Evolutionary conservation across 2,797 vertebrate genomes (phyloP), one percentile per base, ranked within the genome.

Genomic region (Malurus splendens): DNA sequence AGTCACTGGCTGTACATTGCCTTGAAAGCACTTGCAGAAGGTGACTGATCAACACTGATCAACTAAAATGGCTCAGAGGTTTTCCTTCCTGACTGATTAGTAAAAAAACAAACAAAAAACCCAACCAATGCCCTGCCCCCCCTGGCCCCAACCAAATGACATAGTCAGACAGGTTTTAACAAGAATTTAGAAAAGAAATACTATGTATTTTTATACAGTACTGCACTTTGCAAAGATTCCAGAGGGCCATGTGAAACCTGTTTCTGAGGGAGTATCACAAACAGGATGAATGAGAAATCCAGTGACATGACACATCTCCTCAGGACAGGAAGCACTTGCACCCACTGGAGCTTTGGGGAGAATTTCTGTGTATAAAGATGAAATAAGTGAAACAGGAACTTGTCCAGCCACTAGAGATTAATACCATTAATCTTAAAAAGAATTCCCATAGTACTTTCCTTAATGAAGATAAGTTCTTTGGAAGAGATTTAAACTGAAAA

Each of bases 381-480:
- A 18, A 88, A 65, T 74, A 90, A 88, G 9, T 54, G 64, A 68
- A 87, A 82, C 47, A 82, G 65, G 72, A 92, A 77, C 52, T 65
- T 74, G 17, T 54, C 86, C 78, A 92, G 27, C 20, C 15, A 39
- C 12, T 70, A 61, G 38, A 33, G 57, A 80, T 87, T 68, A 93
- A 80, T 64, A 24, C 8, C 14, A 71, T 61, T 82, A 66, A 72
- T 76, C 77, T 84, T 67, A 47, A 66, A 73, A 86, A 87, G 18
- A 60, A 74, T 32, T 71, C 54, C 41, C 20, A 28, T 3, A 67
- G 55, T 54, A 55, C 47, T 75, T 90, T 80, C 17, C 61, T 51
- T 82, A 90, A 82, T 72, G 51, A 72, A 86, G 57, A 18, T 59
- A 75, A 82, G 5, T 74, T 85, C 42, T 88, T 68, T 68, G 75